Evolutionary conservation across 2,797 vertebrate species (phyloP).

Genomic region (Tympanoctomys barrerae): DNA sequence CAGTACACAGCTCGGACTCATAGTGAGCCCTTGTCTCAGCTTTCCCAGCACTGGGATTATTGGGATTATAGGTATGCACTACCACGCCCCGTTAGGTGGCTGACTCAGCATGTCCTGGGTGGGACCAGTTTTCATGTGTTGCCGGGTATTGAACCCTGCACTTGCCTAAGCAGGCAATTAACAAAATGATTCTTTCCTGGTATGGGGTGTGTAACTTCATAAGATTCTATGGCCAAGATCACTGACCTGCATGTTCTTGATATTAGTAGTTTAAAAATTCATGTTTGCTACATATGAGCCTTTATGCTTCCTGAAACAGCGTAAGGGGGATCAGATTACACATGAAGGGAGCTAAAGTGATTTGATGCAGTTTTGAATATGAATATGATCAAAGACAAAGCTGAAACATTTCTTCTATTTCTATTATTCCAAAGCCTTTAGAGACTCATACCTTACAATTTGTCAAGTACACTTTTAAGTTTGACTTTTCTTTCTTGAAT

Average conservation of each 20-base stretch:
- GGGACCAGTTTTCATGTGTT: too few relatives aligned
- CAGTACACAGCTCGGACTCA: too few relatives aligned
- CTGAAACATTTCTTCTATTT: slow-evolving; percentile 11
- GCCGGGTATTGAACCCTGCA: too few relatives aligned
- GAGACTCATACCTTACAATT: slow-evolving; percentile 2
- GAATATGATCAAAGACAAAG: slow-evolving; percentile 35
- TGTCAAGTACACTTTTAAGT: slow-evolving; percentile 4
- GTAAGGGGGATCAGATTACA: slow-evolving; percentile 28
- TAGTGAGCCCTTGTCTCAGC: too few relatives aligned
- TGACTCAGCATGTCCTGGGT: too few relatives aligned
- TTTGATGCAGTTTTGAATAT: not conserved
- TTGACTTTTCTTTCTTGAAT: slow-evolving; percentile 12
- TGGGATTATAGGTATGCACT: too few relatives aligned
- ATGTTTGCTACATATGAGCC: not conserved
- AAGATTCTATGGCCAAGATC: not conserved
- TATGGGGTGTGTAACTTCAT: not conserved
- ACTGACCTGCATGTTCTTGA: not conserved
- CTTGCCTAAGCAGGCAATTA: too few relatives aligned
- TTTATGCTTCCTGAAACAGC: slow-evolving; percentile 6
- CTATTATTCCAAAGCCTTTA: not conserved
- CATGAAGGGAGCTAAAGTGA: not conserved
- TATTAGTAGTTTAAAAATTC: not conserved
- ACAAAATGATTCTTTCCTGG: not conserved
- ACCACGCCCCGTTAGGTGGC: too few relatives aligned
- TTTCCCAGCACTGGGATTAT: too few relatives aligned